Evolutionary conservation across 2,113 vertebrate genomes (phyloP).

Genomic region (Camelus bactrianus): DNA sequence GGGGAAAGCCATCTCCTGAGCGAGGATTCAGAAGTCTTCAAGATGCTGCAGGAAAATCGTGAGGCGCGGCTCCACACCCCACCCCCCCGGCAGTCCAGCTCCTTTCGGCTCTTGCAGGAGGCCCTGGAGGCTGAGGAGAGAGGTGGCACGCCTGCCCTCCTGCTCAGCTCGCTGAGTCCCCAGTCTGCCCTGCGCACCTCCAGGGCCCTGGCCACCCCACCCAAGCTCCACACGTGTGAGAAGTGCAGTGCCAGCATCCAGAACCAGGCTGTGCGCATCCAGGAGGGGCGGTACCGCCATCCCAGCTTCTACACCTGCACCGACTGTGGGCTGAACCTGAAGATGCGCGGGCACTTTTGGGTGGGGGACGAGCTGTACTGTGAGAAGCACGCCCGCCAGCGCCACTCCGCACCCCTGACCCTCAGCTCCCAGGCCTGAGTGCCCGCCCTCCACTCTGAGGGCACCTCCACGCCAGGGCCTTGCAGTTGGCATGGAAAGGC

Average conservation of each 20-base stretch:
- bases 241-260: conserved; percentile 92
- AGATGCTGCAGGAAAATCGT: conserved; percentile 97
- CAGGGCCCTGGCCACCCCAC: conserved; percentile 79
- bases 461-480: accelerated
- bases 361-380: conserved; percentile 93
- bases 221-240: conserved; percentile 92
- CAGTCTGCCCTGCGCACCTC: conserved; percentile 82
- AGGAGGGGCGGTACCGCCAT: conserved; percentile 93
- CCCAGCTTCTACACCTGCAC: conserved; percentile 94
- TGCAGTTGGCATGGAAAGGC: background rate
- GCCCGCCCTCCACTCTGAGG: background rate
- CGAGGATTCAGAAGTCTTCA: conserved; percentile 95
- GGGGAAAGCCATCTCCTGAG: conserved; percentile 89
- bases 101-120: conserved; percentile 95
- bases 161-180: conserved; percentile 91
- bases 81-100: conserved; percentile 94
- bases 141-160: conserved; percentile 85
- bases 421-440: conserved; percentile 88
- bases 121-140: conserved; percentile 94
- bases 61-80: conserved; percentile 86
- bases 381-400: conserved; percentile 95
- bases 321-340: conserved; percentile 96
- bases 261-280: conserved; percentile 94
- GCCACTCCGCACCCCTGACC: conserved; percentile 86
- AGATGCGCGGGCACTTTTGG: conserved; percentile 98